These are phyloP conservation scores for Diplogasteroides magnus DNA, from an alignment of 1,140 invertebrate species.

Conservation along the genomic window DNA sequence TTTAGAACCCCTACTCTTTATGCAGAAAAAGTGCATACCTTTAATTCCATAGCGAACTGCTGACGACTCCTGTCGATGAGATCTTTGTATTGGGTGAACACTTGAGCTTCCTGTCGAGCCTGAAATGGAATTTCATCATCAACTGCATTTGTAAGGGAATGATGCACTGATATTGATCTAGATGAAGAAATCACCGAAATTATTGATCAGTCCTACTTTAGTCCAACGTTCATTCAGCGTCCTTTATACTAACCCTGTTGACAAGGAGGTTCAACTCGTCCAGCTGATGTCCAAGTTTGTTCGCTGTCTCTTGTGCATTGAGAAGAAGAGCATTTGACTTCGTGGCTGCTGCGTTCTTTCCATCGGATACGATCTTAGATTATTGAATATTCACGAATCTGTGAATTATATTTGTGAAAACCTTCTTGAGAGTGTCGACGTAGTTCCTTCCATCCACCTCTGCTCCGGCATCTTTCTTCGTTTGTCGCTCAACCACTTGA, in stretches of 20 bases:
- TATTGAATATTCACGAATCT: not conserved
- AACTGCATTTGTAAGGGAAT: not conserved
- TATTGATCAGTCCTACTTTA: too few species aligned
- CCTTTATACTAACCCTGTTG: slow-evolving; percentile 32
- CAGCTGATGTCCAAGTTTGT: slow-evolving; percentile 42
- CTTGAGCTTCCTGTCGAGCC: slow-evolving; percentile 55
- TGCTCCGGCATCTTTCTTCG: slow-evolving; percentile 30
- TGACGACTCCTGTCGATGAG: slow-evolving; percentile 58
- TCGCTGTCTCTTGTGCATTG: slow-evolving; percentile 47
- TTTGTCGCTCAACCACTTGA: slow-evolving; percentile 25
- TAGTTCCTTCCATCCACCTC: slow-evolving; percentile 39
- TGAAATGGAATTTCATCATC: too few species aligned
- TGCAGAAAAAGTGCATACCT: too few species aligned
- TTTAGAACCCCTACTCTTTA: too few species aligned
- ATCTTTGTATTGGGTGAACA: slow-evolving; percentile 59
- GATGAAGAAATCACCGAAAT: not conserved
- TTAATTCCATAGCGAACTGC: slow-evolving; percentile 58
- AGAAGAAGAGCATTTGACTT: slow-evolving; percentile 37
- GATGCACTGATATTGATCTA: not conserved
- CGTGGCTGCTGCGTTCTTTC: slow-evolving; percentile 25
- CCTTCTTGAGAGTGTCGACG: slow-evolving; percentile 39
- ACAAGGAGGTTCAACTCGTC: slow-evolving; percentile 51
- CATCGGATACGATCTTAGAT: slow-evolving; percentile 35
- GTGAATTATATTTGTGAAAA: too few species aligned
- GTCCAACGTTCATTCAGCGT: too few species aligned